Evolutionary conservation across 2,888 invertebrate species (phyloP), one percentile per base, ranked within the genome.

Genomic region (Tetranychus piercei): DNA sequence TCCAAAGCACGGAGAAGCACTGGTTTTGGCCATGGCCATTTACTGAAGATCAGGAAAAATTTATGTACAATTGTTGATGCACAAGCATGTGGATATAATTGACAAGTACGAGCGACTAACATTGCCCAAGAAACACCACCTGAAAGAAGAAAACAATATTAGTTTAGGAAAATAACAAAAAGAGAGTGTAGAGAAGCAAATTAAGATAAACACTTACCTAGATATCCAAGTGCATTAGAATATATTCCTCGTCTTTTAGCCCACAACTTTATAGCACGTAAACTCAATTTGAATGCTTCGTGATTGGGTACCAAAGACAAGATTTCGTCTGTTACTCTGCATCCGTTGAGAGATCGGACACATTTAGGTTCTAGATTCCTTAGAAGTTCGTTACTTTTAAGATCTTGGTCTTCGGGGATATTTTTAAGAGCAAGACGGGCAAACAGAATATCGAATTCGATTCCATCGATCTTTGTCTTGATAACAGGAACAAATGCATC

Each of bases 11-110:
- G 96, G 22, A 99, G 86, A 78, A 97, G 84, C 15, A 99, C 95
- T 0, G 99, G 99, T 81, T 94, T 92, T 0, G 99, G 99, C 99
- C 99, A 99, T 82, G 94, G 91, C 97, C 99, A 99, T 82, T 92
- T 90, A 65, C 93, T 92, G 84, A 95, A 97, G 15, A 99, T 94
- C 74, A 96, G 87, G 85, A 99, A 99, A 86, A 99, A 97, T 84
- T 97, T 97, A 83, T 96, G 92, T 74, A 99, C 90, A 78, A 99
- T 84, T 0, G 94, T 94, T 3, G 96, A 90, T 0, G 97, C 91
- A 55, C 90, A 88, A 1, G 97, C 97, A 84, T 95, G 94, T 5
- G 99, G 99, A 85, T 99, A 99, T 65, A 99, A 85, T 83, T 99
- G 99, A 82, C 97, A 99, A 0, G 95, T 95, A 78, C 97, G 86